phyloP scores from a whole-genome alignment of 2,888 invertebrate species.

The Piscicola geometra region DNA sequence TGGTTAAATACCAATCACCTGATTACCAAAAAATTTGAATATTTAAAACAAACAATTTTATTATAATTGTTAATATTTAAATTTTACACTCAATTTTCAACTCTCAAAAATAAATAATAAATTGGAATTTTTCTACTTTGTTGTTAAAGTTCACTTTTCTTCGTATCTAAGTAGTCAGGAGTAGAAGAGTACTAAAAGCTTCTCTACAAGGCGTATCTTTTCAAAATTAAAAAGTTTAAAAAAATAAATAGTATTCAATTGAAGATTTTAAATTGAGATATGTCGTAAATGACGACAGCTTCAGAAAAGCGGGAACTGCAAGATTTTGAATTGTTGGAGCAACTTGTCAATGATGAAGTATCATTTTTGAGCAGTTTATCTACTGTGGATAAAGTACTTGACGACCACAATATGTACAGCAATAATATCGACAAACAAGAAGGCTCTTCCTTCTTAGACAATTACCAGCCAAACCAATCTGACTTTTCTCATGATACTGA shows the following conservation, averaged over 20 bases:
- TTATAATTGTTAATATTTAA: too few species aligned
- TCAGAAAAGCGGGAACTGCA: constrained; percentile 46
- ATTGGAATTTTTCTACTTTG: too few species aligned
- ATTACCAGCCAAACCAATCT: background rate
- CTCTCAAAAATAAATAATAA: too few species aligned
- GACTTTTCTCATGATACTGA: background rate
- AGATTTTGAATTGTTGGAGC: constrained; percentile 55
- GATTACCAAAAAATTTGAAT: background rate
- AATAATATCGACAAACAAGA: background rate
- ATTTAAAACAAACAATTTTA: too few species aligned
- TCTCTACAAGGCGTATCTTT: too few species aligned
- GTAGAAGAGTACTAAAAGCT: too few species aligned
- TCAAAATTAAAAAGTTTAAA: too few species aligned
- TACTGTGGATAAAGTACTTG: constrained; percentile 40
- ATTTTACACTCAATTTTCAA: too few species aligned
- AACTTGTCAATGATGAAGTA: constrained; percentile 53
- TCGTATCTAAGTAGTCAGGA: too few species aligned
- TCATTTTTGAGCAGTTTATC: constrained; percentile 52
- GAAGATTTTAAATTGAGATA: background rate
- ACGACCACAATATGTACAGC: constrained; percentile 7
- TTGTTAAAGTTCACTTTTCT: too few species aligned
- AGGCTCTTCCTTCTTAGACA: background rate
- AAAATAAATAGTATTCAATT: too few species aligned
- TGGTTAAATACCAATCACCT: background rate
- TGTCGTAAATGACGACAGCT: background rate